Evolutionary conservation across 2,888 invertebrate genomes (phyloP), one percentile per base, ranked within the genome.

Genomic region (Eilema griseolum): DNA sequence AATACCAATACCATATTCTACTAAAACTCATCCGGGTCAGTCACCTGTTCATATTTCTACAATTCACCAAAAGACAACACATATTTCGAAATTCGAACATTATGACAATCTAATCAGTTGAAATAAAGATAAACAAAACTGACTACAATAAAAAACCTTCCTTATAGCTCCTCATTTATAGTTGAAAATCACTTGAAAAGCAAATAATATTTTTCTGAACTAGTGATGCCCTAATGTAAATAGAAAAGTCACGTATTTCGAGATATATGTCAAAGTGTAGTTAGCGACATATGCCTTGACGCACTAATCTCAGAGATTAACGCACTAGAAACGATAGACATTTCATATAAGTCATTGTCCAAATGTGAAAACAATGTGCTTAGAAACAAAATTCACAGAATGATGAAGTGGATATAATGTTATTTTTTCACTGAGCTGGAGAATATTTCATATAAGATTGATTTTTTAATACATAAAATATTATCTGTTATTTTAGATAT

Each of bases 301-400:
- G 89, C 83, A 79, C 87, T 94, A 94, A 94, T 92, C 93, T 89
- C 63, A 8, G 76, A 87, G 92, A 90, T 93, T 92, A 93, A 80
- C 82, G 80, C 72, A 83, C 81, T 73, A 81, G 85, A 86, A 41
- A 85, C 84, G 85, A 84, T 85, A 88, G 89, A 90, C 89, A 82
- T 83, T 85, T 88, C 86, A 85, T 80, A 83, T 91, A 87, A 85
- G 83, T 91, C 90, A 86, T 89, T 89, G 90, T 89, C 89, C 74
- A 75, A 83, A 81, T 81, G 81, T 77, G 81, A 86, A 85, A 85
- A 87, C 82, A 82, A 77, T 81, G 80, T 81, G 81, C 76, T 81
- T 70, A 81, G 75, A 68, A 80, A 73, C 73, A 73, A 76, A 80
- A 80, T 82, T 81, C 78, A 76, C 41, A 23, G 78, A 81, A 80